Base-by-base conservation (phyloP, 2,113 vertebrate species). In the Oryzias melastigma region DNA sequence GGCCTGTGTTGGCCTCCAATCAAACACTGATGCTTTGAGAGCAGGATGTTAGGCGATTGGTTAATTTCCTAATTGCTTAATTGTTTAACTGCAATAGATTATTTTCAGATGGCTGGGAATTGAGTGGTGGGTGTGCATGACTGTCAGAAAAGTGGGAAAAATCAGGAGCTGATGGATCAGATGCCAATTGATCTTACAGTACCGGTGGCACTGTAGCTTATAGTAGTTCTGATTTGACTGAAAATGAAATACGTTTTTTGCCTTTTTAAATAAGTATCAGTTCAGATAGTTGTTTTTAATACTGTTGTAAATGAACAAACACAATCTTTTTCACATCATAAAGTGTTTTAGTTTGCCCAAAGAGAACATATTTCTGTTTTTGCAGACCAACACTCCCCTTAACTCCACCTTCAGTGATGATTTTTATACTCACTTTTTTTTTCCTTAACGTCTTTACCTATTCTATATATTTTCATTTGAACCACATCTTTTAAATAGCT, bases 71-170 rank as follows among this genome's bases (percentile, higher is more conserved):
- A 77, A 82, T 82, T 76, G 63, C 62, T 79, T 85, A 80, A 89
- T 88, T 88, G 77, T 65, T 81, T 88, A 86, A 88, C 88, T 87
- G 85, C 70, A 15, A 58, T 63, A 80, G 78, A 88, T 91, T 88
- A 89, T 80, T 70, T 65, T 60, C 86, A 87, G 71, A 81, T 79
- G 75, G 64, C 62, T 84, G 66, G 72, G 86, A 83, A 86, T 87
- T 88, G 84, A 83, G 87, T 70, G 65, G 68, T 84, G 70, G 73
- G 64, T 52, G 44, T 19, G n/a, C 70, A 62, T 88, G 83, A 87
- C 77, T 83, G 88, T 78, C 79, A 71, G 66, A 62, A 49, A 22
- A 5, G 55, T 0, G 45, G 49, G 67, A 44, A 59, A 65, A 47
- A 67, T 58, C 61, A 27, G 54, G 14, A 61, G 53, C 46, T 77